Percentiles rank a stretch among this genome's conserved stretches.
Conservation (phyloP, 2,888 invertebrate genomes). For the Dione juno region DNA sequence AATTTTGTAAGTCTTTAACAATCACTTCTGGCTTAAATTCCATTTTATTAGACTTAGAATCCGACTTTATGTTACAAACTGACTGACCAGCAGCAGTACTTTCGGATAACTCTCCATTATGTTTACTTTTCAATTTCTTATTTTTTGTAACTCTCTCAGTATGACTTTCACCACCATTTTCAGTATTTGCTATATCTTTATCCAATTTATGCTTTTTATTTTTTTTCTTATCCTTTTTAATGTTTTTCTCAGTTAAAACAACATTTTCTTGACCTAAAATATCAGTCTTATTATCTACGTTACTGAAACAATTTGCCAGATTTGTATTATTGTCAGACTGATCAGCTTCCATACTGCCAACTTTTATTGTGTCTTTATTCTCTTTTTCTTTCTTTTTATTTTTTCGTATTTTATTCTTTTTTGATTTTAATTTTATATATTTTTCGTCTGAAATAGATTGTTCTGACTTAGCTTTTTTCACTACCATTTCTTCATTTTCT, state of each 20-base stretch:
- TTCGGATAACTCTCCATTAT: slow-evolving; percentile 44
- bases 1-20: slow-evolving; percentile 64
- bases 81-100: slow-evolving; percentile 46
- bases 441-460: slow-evolving; percentile 47
- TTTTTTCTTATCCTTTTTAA: slow-evolving; percentile 49
- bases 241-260: slow-evolving; percentile 30
- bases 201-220: slow-evolving; percentile 51
- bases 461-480: slow-evolving; percentile 69
- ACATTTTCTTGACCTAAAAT: slow-evolving; percentile 28
- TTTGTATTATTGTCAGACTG: slow-evolving; percentile 43
- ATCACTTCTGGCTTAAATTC: slow-evolving; percentile 61
- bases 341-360: slow-evolving; percentile 43
- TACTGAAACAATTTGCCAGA: slow-evolving; percentile 38
- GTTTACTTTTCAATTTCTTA: slow-evolving; percentile 61
- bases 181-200: neutral
- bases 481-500: slow-evolving; percentile 61
- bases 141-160: slow-evolving; percentile 37
- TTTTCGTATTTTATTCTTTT: slow-evolving; percentile 42
- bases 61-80: too few relatives aligned
- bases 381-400: slow-evolving; percentile 53
- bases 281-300: slow-evolving; percentile 41
- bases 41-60: slow-evolving; percentile 56
- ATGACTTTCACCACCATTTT: slow-evolving; percentile 33
- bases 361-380: slow-evolving; percentile 48
- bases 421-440: neutral